Base-by-base conservation (phyloP, 2,113 vertebrate species). In the Serilophus lunatus region DNA sequence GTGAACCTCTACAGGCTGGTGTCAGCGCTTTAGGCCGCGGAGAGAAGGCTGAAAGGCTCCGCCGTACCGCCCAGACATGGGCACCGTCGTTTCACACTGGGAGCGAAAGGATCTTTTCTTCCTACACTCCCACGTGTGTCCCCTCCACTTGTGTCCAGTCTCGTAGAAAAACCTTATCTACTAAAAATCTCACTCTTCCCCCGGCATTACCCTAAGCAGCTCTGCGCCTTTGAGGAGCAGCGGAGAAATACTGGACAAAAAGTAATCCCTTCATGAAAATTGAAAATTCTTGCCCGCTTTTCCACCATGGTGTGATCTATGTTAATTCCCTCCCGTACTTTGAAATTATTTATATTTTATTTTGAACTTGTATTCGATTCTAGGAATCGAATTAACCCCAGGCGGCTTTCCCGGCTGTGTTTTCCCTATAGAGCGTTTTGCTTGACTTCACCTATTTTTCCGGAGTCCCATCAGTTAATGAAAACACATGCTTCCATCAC, bases 301-400 rank as follows among this genome's bases (percentile, higher is more conserved):
- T 42, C n/a, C 45, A 17, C 25, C 1, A 6, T 20, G 7, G 4
- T 11, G 68, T 36, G 1, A 11, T 35, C 7, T 29, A 1, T 16
- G 31, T 40, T 19, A 59, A 63, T 38, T 25, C 10, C 4, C 1
- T 20, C 25, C 45, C 4, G 7, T 36, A n/a, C 8, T 76, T 40
- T 10, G 13, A 40, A 53, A 36, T n/a, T 45, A 53, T 76, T 72
- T 71, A 17, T 60, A 56, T 9, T 51, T 78, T 68, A 49, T 87
- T 94, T 65, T 51, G 42, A 80, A 31, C 22, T 36, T 38, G 2
- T 13, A 10, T 44, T 78, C 51, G 29, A 50, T 45, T 18, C 25
- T 64, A 26, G 35, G 38, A 22, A 45, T 56, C 11, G 61, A 49
- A 38, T 63, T 63, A 69, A 57, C 5, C 4, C 33, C 19, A 29